Evolutionary conservation across 2,113 vertebrate species (phyloP).

Genomic region (Columba livia): DNA sequence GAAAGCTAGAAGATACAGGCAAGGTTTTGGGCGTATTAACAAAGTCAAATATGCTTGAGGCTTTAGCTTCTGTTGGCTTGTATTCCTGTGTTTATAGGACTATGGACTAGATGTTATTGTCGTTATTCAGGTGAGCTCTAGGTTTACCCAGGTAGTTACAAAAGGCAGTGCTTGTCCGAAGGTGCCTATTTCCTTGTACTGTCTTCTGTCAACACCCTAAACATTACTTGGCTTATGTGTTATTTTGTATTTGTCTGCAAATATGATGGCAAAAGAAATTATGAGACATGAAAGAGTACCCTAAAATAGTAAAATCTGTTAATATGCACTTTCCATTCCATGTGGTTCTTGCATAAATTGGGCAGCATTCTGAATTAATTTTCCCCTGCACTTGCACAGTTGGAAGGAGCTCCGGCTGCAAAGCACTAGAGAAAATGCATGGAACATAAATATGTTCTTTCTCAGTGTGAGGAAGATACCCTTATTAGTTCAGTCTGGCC

Average conservation of each 20-base stretch:
- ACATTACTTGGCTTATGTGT: not conserved
- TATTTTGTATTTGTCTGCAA: slow-evolving; percentile 39
- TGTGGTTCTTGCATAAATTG: slow-evolving; percentile 27
- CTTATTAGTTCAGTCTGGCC: slow-evolving; percentile 28
- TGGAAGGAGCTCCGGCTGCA: slow-evolving; percentile 19
- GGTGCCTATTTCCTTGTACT: not conserved
- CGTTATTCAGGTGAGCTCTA: not conserved
- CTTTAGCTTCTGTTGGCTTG: not conserved
- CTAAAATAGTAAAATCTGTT: slow-evolving; percentile 45
- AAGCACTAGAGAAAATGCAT: not conserved
- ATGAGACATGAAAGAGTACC: not conserved
- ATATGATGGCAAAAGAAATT: slow-evolving; percentile 19
- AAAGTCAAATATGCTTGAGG: fast-evolving
- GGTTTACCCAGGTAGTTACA: not conserved
- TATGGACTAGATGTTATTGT: not conserved
- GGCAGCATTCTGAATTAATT: slow-evolving; percentile 35
- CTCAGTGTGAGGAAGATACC: not conserved
- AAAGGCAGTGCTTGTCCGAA: not conserved
- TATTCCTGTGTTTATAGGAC: not conserved
- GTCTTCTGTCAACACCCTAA: not conserved
- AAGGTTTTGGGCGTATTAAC: not conserved
- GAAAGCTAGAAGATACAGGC: not conserved
- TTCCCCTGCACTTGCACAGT: not conserved
- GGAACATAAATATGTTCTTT: not conserved
- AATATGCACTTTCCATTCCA: slow-evolving; percentile 18